These are phyloP conservation scores for Hirundo rustica DNA, from an alignment of 2,797 vertebrate genomes.

Conservation along the genomic window DNA sequence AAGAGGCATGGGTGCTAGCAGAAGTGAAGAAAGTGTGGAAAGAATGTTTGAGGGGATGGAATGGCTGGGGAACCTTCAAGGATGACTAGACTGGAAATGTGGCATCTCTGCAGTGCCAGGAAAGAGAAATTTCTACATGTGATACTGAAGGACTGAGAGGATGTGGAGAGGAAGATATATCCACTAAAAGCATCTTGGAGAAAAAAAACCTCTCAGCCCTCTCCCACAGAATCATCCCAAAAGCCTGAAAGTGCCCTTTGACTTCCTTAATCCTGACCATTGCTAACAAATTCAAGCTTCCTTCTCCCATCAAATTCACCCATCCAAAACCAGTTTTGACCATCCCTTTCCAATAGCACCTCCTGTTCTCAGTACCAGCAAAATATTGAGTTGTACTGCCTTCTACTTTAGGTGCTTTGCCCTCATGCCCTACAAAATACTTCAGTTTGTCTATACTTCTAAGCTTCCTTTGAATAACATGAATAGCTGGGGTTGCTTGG, in stretches of 20 bases:
- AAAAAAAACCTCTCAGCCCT: not conserved
- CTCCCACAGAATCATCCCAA: not conserved
- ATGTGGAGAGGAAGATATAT: not conserved
- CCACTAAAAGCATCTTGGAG: not conserved
- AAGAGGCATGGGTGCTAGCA: not conserved
- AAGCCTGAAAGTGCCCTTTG: not conserved
- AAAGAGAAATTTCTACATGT: not conserved
- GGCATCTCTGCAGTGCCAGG: too few relatives aligned
- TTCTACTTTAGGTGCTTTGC: not conserved
- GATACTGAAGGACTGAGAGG: not conserved
- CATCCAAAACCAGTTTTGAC: not conserved
- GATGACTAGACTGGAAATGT: not conserved
- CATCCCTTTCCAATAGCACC: not conserved
- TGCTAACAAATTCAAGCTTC: not conserved
- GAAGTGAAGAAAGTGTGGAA: not conserved
- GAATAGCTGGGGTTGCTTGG: not conserved
- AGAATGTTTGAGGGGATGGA: not conserved
- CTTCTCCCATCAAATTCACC: not conserved
- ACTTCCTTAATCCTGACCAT: not conserved
- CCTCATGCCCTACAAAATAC: not conserved
- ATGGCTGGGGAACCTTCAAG: not conserved
- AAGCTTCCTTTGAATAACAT: not conserved
- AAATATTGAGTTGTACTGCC: not conserved
- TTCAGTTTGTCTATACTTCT: not conserved
- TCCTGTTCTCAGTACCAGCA: not conserved